A percentile compares a stretch with the other conserved stretches of the same genome.
Conservation (phyloP, 2,113 vertebrate genomes). For the Lethenteron reissneri region DNA sequence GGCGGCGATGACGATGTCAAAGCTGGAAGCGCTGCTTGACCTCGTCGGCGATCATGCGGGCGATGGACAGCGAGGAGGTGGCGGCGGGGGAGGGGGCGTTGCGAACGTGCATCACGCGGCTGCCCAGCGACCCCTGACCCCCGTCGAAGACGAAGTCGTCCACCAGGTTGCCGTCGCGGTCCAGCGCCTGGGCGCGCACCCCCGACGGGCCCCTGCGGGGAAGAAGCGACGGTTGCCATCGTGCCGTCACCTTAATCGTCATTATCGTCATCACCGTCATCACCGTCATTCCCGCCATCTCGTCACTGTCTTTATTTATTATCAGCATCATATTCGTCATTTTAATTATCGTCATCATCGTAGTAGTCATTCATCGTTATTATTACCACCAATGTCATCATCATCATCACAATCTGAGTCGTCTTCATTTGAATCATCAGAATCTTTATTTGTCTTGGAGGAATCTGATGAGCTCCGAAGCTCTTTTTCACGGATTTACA, state of each 20-base stretch:
- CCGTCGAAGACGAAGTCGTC: conserved; percentile 90
- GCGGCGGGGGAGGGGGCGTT: conserved; percentile 88
- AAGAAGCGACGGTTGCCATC: background rate
- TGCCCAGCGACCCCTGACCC: conserved; percentile 39
- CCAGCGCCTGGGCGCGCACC: conserved; percentile 70
- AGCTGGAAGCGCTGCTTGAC: conserved; percentile 37
- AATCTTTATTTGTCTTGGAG: too few species aligned
- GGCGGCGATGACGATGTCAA: conserved; percentile 16
- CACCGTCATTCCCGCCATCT: too few species aligned
- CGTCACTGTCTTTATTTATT: background rate
- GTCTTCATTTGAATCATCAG: too few species aligned
- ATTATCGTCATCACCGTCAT: too few species aligned
- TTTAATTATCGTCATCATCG: too few species aligned
- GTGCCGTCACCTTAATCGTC: too few species aligned
- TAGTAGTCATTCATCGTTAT: too few species aligned
- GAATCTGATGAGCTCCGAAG: too few species aligned
- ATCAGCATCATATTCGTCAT: background rate
- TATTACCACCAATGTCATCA: too few species aligned
- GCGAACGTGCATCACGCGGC: conserved; percentile 58
- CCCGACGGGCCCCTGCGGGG: conserved; percentile 53
- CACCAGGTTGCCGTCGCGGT: conserved; percentile 47
- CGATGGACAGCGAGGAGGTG: conserved; percentile 85
- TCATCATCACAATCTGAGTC: too few species aligned
- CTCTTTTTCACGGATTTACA: too few species aligned
- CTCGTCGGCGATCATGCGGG: conserved; percentile 48